These are phyloP conservation scores for Ia io DNA, from an alignment of 2,113 vertebrate species.

Conservation along the genomic window DNA sequence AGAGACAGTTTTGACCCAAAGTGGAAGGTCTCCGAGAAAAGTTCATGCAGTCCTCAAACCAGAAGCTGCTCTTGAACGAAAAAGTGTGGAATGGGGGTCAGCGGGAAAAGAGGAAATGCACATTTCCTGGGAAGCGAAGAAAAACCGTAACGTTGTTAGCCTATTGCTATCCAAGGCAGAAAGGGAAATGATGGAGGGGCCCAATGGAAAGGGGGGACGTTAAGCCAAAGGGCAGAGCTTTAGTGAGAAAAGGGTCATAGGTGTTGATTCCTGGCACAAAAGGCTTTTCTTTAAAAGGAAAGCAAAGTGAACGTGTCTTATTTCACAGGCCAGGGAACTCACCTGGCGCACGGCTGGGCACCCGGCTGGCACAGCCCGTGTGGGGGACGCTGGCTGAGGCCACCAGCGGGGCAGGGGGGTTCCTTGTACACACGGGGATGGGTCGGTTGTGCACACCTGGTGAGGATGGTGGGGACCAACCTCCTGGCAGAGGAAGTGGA, in stretches of 20 bases:
- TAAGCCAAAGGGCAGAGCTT: neutral
- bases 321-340: neutral
- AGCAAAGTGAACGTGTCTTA: neutral
- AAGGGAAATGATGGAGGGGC: neutral
- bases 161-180: neutral
- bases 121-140: neutral
- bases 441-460: neutral
- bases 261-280: neutral
- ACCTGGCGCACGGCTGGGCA: fast-evolving
- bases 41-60: neutral
- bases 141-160: too few species aligned
- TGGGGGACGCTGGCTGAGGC: neutral
- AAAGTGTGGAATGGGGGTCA: neutral
- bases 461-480: too few species aligned
- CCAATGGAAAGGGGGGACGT: too few species aligned
- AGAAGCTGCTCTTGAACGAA: neutral
- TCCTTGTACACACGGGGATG: too few species aligned
- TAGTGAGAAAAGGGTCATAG: neutral
- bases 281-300: neutral
- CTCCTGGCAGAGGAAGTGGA: neutral
- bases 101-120: neutral
- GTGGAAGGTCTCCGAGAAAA: neutral
- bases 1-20: neutral
- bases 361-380: neutral
- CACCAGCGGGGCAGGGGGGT: neutral